Base-by-base conservation (phyloP, 1,140 invertebrate genomes). In the Nasonia giraulti region DNA sequence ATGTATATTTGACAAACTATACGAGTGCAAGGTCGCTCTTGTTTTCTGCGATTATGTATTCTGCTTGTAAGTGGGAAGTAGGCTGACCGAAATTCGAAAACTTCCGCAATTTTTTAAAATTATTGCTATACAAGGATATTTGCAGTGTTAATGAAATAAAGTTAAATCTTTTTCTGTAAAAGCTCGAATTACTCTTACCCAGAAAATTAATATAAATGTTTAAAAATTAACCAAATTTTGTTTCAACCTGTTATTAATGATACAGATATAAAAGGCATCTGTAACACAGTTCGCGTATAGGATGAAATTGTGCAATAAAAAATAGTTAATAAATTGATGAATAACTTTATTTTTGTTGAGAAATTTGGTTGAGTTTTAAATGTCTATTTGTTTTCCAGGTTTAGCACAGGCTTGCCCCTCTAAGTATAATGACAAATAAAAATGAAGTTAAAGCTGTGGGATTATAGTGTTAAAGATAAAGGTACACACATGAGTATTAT, bases 21-120 rank as follows among this genome's bases (percentile, higher is more conserved):
- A 83, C 31, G 40, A 78, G 82, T 83, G 76, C 75, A 83, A 83
- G 74, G 62, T 55, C 37, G 27, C n/a, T 69, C 20, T 83, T 83
- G 2, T 62, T 44, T 37, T 85, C 69, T 83, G 33, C 17, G 50
- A 76, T 76, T 44, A 76, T 17, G n/a, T 76, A 82, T 55, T 40
- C 11, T 44, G 11, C 33, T 76, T 27, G 23, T 17, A 82, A 74
- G 73, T 44, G 66, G 73, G 81, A 82, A 82, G 50, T 76, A 37
- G 73, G 75, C 62, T 82, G 81, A 76, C 50, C 74, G 74, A 76
- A 40, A 75, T n/a, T 44, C 5, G 50, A 12, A 5, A 5, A 55
- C 17, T 55, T n/a, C n/a, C n/a, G n/a, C n/a, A n/a, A n/a, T n/a
- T 37, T 44, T 44, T 12, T 2, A 1, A 27, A 27, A 27, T 50